Conservation (phyloP, 2,888 invertebrate genomes). For the Uropetala carovei region DNA sequence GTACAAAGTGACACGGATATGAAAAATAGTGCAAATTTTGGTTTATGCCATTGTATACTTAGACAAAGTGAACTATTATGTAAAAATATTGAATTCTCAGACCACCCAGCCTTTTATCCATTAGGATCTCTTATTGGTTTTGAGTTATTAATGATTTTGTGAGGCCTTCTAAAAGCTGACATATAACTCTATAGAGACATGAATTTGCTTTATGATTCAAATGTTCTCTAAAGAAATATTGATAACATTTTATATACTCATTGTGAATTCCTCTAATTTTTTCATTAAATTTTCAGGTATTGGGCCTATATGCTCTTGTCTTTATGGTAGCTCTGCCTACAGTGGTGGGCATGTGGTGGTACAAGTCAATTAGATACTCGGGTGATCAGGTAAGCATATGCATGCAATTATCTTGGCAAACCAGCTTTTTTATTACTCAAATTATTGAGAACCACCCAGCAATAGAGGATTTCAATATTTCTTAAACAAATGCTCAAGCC, state of each 20-base stretch:
- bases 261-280: not conserved
- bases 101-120: too few species aligned
- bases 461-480: too few species aligned
- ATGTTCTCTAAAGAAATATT: not conserved
- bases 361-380: slow-evolving; percentile 96
- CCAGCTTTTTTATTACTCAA: not conserved
- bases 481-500: too few species aligned
- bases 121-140: too few species aligned
- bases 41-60: too few species aligned
- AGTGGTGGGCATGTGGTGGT: slow-evolving; percentile 99
- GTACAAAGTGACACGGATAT: too few species aligned
- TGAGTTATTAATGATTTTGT: too few species aligned
- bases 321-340: slow-evolving; percentile 98
- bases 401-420: not conserved
- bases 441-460: not conserved
- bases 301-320: slow-evolving; percentile 95
- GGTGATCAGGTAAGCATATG: slow-evolving; percentile 86
- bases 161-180: too few species aligned
- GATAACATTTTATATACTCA: not conserved
- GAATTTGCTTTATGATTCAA: not conserved
- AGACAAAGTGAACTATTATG: too few species aligned
- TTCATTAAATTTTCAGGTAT: slow-evolving; percentile 76
- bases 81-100: too few species aligned
- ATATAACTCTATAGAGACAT: too few species aligned
- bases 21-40: too few species aligned